Evolutionary conservation across 2,888 invertebrate genomes (phyloP).

Genomic region (Drosophila cognata): DNA sequence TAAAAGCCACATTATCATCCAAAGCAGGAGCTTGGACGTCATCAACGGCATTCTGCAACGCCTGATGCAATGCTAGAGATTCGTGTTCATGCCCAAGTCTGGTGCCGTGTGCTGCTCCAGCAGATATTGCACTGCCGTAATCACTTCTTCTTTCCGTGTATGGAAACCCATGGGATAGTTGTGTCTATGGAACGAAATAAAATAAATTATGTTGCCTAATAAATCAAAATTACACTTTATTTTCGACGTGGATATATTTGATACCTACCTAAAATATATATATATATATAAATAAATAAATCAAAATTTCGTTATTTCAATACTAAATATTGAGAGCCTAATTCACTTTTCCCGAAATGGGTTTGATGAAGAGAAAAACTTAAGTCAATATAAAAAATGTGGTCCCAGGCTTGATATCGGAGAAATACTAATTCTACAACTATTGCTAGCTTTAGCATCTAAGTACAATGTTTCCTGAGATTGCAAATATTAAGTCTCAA

Average conservation of each 20-base stretch:
- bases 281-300: not conserved
- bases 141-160: slow-evolving; percentile 87
- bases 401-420: not conserved
- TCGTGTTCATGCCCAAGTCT: slow-evolving; percentile 88
- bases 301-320: not conserved
- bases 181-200: slow-evolving; percentile 75
- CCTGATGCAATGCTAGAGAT: slow-evolving; percentile 92
- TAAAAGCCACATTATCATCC: slow-evolving; percentile 94
- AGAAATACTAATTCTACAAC: not conserved
- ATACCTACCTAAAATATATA: not conserved
- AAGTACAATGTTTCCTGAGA: not conserved
- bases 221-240: not conserved
- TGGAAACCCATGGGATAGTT: slow-evolving; percentile 88
- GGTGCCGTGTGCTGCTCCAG: slow-evolving; percentile 85
- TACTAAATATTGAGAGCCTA: not conserved
- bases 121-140: slow-evolving; percentile 87
- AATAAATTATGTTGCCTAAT: not conserved
- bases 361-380: not conserved
- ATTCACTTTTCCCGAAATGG: not conserved
- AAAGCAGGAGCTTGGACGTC: slow-evolving; percentile 91
- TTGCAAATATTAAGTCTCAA: slow-evolving; percentile 4
- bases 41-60: slow-evolving; percentile 89
- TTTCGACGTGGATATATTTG: not conserved
- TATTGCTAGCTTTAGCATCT: not conserved
- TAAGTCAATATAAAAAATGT: not conserved